These are phyloP conservation scores for Poeciliopsis occidentalis DNA, from an alignment of 2,113 vertebrate species.

Conservation along the genomic window DNA sequence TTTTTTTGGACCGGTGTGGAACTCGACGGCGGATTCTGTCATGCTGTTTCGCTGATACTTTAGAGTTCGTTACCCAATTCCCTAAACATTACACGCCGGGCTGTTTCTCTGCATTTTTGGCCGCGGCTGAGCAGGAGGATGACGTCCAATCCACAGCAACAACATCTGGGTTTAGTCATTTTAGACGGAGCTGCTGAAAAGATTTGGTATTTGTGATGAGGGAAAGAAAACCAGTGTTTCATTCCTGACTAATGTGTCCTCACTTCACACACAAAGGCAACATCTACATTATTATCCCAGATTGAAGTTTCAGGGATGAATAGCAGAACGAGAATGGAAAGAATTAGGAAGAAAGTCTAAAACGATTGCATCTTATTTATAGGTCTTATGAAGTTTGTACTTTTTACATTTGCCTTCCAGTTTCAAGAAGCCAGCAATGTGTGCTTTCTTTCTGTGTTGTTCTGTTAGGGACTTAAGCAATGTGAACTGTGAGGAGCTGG, in stretches of 20 bases:
- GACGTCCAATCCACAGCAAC: constrained; percentile 28
- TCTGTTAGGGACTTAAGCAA: constrained; percentile 81
- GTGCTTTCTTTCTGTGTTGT: neutral
- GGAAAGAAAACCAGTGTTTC: constrained; percentile 43
- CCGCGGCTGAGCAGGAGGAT: constrained; percentile 12
- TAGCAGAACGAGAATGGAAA: constrained; percentile 21
- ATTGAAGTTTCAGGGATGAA: constrained; percentile 76
- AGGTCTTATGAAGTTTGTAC: neutral
- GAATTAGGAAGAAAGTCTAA: neutral
- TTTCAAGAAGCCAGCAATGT: neutral
- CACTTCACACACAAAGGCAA: constrained; percentile 34
- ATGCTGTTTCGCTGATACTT: constrained; percentile 43
- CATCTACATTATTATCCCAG: constrained; percentile 31
- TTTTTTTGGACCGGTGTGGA: constrained; percentile 41
- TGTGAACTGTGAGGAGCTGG: constrained; percentile 98
- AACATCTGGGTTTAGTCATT: constrained; percentile 56
- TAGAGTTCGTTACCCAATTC: constrained; percentile 31
- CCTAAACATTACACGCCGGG: constrained; percentile 24
- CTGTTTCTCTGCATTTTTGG: constrained; percentile 55
- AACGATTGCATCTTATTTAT: constrained; percentile 15
- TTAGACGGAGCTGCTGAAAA: constrained; percentile 45
- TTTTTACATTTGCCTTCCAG: neutral
- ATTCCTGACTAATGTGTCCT: constrained; percentile 51
- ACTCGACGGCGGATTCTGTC: constrained; percentile 45
- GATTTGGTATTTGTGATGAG: constrained; percentile 52